These are phyloP conservation scores for Gopherus flavomarginatus DNA, from an alignment of 2,113 vertebrate species.

Conservation along the genomic window DNA sequence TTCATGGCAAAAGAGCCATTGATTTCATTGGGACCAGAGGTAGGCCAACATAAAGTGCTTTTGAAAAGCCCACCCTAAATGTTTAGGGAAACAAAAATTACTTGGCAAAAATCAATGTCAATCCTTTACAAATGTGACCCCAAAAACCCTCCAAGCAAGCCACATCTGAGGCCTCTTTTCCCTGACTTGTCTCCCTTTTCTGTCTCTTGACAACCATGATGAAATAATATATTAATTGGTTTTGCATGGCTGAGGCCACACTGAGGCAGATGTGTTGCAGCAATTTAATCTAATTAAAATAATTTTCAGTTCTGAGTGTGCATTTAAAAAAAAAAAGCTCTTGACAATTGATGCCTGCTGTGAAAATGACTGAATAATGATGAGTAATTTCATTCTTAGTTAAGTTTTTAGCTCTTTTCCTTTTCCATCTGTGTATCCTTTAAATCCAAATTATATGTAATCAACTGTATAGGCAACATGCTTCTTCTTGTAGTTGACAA, in stretches of 20 bases:
- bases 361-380: conserved; percentile 44
- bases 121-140: background rate
- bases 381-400: conserved; percentile 40
- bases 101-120: background rate
- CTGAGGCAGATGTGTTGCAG: conserved; percentile 20
- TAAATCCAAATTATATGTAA: conserved; percentile 66
- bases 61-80: background rate
- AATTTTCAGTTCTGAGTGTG: conserved; percentile 48
- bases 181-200: background rate
- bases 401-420: conserved; percentile 4
- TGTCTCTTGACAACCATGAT: background rate
- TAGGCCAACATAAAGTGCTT: background rate
- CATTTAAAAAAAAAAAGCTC: conserved; percentile 14
- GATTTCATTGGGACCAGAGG: background rate
- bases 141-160: background rate
- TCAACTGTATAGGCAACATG: conserved; percentile 52
- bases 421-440: conserved; percentile 48
- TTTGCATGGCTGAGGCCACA: conserved; percentile 28
- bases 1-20: background rate
- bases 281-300: conserved; percentile 57
- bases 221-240: conserved; percentile 39
- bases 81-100: background rate
- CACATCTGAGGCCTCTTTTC: conserved; percentile 34
- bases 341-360: conserved; percentile 36
- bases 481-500: conserved; percentile 67